Evolutionary conservation across 2,113 vertebrate species (phyloP), one percentile per base, ranked within the genome.

Genomic region (Catharus bicknelli): DNA sequence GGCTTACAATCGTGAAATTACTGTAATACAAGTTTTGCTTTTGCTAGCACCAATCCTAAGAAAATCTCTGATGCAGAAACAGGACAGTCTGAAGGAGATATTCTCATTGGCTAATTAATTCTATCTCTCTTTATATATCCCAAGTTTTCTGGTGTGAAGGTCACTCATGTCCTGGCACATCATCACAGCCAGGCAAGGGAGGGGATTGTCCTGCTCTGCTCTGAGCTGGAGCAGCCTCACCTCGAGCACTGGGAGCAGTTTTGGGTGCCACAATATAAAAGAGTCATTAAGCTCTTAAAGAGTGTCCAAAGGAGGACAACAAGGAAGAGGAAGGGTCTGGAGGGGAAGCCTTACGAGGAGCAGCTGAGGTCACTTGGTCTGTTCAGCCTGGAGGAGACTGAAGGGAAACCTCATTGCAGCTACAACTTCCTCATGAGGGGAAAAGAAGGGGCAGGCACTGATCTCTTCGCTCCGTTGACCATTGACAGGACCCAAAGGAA

Each of bases 101-200:
- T 61, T 64, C 64, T 78, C 4, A 26, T 25, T n/a, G 25, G 8
- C 40, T 45, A n/a, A 66, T 2, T 82, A 58, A 45, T 34, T 21
- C 2, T 25, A 18, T 45, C 23, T 69, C 13, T 62, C 34, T 61
- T 53, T 48, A 72, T 48, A 34, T 51, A 54, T 9, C 14, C 8
- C 23, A 29, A 5, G 11, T 72, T 88, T 23, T 54, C 14, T 0
- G 0, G 5, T 62, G 16, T 23, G 29, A 63, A 25, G 14, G 11
- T 18, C 29, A 47, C 1, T 3, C 1, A 0, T 48, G 14, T 40
- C 29, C 40, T 34, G 19, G 34, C 23, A 62, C n/a, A 29, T 29
- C 63, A 77, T 32, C 1, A 0, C 22, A 53, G 18, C 9, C 0
- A 0, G 15, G 14, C 14, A 17, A 61, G 14, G 27, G 5, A 59